A percentile compares a stretch with the other conserved stretches of the same genome.
phyloP scores from a whole-genome alignment of 1,140 invertebrate species.

The Asbolus verrucosus region DNA sequence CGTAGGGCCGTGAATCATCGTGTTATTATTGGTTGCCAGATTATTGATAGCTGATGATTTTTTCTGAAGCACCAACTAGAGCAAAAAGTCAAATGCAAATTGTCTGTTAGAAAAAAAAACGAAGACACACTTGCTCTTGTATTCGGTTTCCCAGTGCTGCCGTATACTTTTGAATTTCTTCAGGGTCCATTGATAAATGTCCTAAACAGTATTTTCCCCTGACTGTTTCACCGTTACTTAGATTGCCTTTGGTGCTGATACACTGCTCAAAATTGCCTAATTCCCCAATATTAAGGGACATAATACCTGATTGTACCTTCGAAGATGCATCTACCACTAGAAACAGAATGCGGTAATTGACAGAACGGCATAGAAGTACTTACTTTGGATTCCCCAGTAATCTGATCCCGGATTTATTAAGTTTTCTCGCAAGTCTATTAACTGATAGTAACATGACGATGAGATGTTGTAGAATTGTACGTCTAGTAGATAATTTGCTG shows the following conservation, averaged over 20 bases:
- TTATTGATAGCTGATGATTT: too few relatives aligned
- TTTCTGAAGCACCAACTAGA: too few relatives aligned
- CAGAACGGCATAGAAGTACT: slow-evolving; percentile 16
- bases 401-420: too few relatives aligned
- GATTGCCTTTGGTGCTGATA: slow-evolving; percentile 42
- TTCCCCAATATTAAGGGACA: slow-evolving; percentile 52
- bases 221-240: slow-evolving; percentile 33
- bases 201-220: slow-evolving; percentile 58
- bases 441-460: too few relatives aligned
- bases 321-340: slow-evolving; percentile 58
- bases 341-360: slow-evolving; percentile 27
- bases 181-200: neutral
- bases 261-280: slow-evolving; percentile 59
- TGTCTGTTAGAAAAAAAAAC: too few relatives aligned
- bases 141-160: neutral
- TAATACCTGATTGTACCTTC: slow-evolving; percentile 55
- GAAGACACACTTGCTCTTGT: too few relatives aligned
- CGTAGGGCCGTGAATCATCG: slow-evolving; percentile 21
- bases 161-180: neutral
- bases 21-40: too few relatives aligned
- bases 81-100: too few relatives aligned
- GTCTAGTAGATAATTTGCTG: too few relatives aligned
- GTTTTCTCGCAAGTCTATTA: too few relatives aligned
- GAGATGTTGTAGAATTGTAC: too few relatives aligned
- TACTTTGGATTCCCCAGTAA: slow-evolving; percentile 52